Base-by-base conservation (phyloP, 1,140 invertebrate species). In the Diachasmimorpha longicaudata region DNA sequence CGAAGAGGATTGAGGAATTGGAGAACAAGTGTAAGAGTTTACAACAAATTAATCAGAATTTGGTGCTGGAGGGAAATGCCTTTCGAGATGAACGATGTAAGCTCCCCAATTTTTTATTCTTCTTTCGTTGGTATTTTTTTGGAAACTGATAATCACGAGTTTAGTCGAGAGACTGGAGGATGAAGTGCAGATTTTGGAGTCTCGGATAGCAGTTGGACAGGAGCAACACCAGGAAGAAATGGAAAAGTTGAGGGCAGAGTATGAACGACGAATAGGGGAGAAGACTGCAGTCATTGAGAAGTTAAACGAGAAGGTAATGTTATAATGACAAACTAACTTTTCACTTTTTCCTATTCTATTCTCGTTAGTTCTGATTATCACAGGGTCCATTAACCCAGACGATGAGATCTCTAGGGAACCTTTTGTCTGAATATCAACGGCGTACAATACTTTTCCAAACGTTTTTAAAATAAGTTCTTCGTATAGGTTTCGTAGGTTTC, bases 151-250 rank as follows among this genome's bases (percentile, higher is more conserved):
- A 11, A n/a, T n/a, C n/a, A 0, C 66, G 16, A 13, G 0, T 70
- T 4, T 16, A 84, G 83, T 80, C 11, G n/a, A n/a, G 2, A 75
- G 21, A 44, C 68, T 84, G 6, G 72, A 81, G 37, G 76, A 78
- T 0, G 78, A 84, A 48, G 0, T 80, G 0, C 72, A 78, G 16
- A 23, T 77, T 39, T 19, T 81, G 2, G 71, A 58, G 25, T 8
- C 42, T 0, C 46, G 78, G 39, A 6, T 82, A n/a, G 9, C 3
- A 11, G 55, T 76, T 39, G 31, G 39, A 9, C 63, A 78, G 21
- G 46, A 75, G 8, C 39, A 81, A 10, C 68, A 80, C 23, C 66
- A 23, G 0, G 74, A 80, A 3, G 44, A 83, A 8, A 13, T 82
- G 0, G 46, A 70, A 4, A 10, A 39, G n/a, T 11, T 78, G 21